These are phyloP conservation scores for Verasper variegatus DNA, from an alignment of 2,113 vertebrate species.

Conservation along the genomic window DNA sequence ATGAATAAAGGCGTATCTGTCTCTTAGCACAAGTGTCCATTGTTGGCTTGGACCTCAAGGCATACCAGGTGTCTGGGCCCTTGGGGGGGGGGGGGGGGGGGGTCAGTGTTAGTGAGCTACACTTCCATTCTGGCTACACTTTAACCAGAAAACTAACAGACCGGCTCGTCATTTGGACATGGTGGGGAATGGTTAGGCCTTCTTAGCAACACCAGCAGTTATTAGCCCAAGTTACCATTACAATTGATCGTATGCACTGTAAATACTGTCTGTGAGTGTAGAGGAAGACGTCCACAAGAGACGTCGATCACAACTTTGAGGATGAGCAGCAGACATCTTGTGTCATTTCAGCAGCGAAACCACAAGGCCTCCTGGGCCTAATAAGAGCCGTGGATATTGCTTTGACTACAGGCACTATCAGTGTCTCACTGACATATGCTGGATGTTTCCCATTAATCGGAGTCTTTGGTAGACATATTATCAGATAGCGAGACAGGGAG, in stretches of 20 bases:
- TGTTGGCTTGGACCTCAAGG: constrained; percentile 70
- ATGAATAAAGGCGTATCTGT: constrained; percentile 74
- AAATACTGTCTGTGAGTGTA: constrained; percentile 3
- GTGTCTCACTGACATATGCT: constrained; percentile 53
- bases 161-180: constrained; percentile 33
- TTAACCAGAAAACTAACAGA: constrained; percentile 71
- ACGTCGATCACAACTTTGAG: constrained; percentile 3
- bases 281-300: constrained; percentile 13
- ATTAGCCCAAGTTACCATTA: constrained; percentile 6
- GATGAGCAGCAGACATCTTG: constrained; percentile 28
- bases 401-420: constrained; percentile 68
- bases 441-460: constrained; percentile 69
- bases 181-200: constrained; percentile 7
- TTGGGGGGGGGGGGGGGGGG: constrained; percentile 37
- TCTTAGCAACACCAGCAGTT: background rate
- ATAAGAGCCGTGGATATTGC: constrained; percentile 56
- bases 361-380: constrained; percentile 20
- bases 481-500: constrained; percentile 54
- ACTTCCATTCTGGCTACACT: constrained; percentile 63
- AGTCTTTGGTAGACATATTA: constrained; percentile 57
- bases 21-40: constrained; percentile 72
- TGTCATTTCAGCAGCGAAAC: constrained; percentile 42
- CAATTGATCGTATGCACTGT: background rate
- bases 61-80: constrained; percentile 77
- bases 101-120: constrained; percentile 32